Evolutionary conservation across 2,888 invertebrate genomes (phyloP), one percentile per base, ranked within the genome.

Genomic region (Teleogryllus oceanicus): DNA sequence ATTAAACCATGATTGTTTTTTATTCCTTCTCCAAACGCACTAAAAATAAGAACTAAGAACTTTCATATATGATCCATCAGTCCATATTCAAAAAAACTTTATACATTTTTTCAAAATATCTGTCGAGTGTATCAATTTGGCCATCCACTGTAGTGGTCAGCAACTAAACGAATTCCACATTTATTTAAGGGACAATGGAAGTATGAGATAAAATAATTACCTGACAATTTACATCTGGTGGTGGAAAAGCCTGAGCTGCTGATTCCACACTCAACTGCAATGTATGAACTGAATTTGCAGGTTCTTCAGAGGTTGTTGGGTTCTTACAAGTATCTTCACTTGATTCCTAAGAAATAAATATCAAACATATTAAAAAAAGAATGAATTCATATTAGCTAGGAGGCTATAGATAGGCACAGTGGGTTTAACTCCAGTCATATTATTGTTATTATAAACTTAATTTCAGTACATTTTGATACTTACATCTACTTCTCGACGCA

Each of bases 401-500:
- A 24, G 24, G 24, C 24, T 24, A 24, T 24, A 24, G 24, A 24
- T 24, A 24, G 24, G 24, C 24, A 24, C 21, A 24, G 24, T 24
- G 2, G 24, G 2, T 24, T 24, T 24, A 24, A 24, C 24, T 24
- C 37, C 8, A 37, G 37, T 12, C 78, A 74, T 11, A 37, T 24
- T 37, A 24, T n/a, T n/a, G 20, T 75, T 13, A 75, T 20, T 75
- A 50, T 37, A 8, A 37, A 37, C 37, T 37, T 11, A 20, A 49
- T 74, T 75, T 37, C 37, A 37, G 37, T 37, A 8, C 8, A 8
- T 37, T 62, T 78, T 75, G 62, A 76, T 78, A 80, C 80, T 78
- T 49, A 80, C 82, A 78, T 81, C 75, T 50, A 24, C 80, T 78
- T 78, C 78, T 77, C 80, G 74, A 16, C 78, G 49, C 11, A 81